Base-by-base conservation (phyloP, 2,797 vertebrate genomes). In the Myotis myotis region DNA sequence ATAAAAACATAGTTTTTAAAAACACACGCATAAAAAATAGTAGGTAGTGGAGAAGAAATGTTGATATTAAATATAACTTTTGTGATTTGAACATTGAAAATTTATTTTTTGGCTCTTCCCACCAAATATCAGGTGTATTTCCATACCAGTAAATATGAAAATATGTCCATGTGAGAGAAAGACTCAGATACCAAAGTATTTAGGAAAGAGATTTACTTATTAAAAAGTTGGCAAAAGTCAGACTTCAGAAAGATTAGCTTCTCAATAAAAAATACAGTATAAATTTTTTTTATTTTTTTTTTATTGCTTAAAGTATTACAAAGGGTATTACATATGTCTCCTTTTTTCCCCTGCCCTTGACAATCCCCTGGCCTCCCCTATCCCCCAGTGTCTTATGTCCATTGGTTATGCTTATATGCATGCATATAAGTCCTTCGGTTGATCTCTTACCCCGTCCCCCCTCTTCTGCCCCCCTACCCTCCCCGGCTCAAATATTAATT, bases 91-190 rank as follows among this genome's bases (percentile, higher is more conserved):
- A 82, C 51, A 38, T 3, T 82, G 22, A 89, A 83, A 83, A n/a
- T 6, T 62, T 1, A 1, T 44, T 2, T 0, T 28, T n/a, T 47
- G 2, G 44, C 5, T 17, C 75, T 38, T 71, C 64, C 10, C 1
- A 49, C 28, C 86, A 62, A 57, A 17, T 57, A 28, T 85, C 16
- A 33, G 8, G 49, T 41, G 85, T 92, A 87, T 49, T 95, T 92
- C 44, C 13, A 25, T 79, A 41, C 28, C 38, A 82, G 80, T 17
- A 94, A 95, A 80, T 22, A 51, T 41, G 89, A 97, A 96, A 89
- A 2, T 8, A 53, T n/a, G 11, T 2, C 82, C 9, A 2, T 41
- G 2, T 79, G 36, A 83, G 38, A 72, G 51, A 15, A 74, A 75
- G 11, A 86, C n/a, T 44, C 28, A 76, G 30, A 87, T 22, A 88